A percentile compares a stretch with the other conserved stretches of the same genome.
Evolutionary conservation across 2,113 vertebrate species (phyloP).

Genomic region (Centropristis striata): DNA sequence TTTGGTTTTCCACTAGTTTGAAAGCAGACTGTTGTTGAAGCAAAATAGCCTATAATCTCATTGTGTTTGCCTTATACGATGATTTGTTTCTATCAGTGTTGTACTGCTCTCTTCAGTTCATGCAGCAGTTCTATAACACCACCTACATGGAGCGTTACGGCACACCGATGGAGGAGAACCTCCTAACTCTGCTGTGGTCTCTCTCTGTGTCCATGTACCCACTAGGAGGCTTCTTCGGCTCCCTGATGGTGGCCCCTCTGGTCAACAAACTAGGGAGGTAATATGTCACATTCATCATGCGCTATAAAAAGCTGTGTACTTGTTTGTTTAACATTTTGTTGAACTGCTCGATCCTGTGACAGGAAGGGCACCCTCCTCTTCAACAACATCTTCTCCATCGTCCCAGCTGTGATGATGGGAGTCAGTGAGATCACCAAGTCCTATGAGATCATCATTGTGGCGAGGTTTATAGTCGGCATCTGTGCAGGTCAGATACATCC

Average conservation of each 20-base stretch:
- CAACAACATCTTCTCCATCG: conserved; percentile 95
- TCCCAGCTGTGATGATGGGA: conserved; percentile 93
- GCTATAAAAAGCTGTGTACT: background rate
- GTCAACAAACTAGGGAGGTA: conserved; percentile 93
- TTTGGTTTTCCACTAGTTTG: too few species aligned
- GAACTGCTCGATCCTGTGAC: background rate
- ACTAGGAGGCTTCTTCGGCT: conserved; percentile 92
- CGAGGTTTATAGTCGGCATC: conserved; percentile 91
- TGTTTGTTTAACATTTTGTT: background rate
- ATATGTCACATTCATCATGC: background rate
- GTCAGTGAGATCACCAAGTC: conserved; percentile 86
- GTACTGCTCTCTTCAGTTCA: conserved; percentile 82
- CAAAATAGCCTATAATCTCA: too few species aligned
- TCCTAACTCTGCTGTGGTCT: conserved; percentile 91
- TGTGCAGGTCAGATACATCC: conserved; percentile 89
- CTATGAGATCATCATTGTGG: conserved; percentile 92
- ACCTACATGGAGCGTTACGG: conserved; percentile 82
- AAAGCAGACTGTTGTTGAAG: too few species aligned
- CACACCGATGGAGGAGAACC: conserved; percentile 20
- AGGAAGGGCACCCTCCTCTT: conserved; percentile 95
- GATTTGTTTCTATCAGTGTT: background rate
- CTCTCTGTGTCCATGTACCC: conserved; percentile 95
- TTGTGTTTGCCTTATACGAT: too few species aligned
- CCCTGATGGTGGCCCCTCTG: conserved; percentile 92
- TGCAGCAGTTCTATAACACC: conserved; percentile 90